Conservation (phyloP, 2,888 invertebrate genomes). For the Acanthosepion pharaonis region DNA sequence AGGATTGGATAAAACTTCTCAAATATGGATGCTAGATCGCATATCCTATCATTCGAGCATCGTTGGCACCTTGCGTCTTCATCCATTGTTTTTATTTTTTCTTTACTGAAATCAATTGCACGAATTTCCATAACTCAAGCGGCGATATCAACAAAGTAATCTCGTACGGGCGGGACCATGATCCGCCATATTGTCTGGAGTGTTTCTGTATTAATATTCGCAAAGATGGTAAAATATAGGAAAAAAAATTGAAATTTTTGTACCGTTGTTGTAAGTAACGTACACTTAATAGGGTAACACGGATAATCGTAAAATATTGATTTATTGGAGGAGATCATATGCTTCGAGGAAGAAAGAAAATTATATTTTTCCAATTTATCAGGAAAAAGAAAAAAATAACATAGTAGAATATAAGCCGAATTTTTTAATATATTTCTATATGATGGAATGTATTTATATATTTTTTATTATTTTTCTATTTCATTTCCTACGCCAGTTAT, state of each 20-base stretch:
- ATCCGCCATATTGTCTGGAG: conserved; percentile 21
- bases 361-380: not conserved
- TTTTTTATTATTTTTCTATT: not conserved
- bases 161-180: not conserved
- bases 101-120: not conserved
- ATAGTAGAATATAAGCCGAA: not conserved
- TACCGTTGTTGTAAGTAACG: not conserved
- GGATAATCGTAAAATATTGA: not conserved
- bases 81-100: not conserved
- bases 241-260: not conserved
- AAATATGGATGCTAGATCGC: not conserved
- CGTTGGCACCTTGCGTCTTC: not conserved
- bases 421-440: not conserved
- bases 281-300: not conserved
- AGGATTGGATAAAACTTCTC: not conserved
- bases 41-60: not conserved
- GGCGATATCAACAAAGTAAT: not conserved
- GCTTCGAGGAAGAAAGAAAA: not conserved
- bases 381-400: not conserved
- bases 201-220: not conserved
- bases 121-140: conserved; percentile 11
- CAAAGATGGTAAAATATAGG: not conserved
- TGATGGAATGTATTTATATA: not conserved
- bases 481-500: not conserved
- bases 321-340: not conserved